A percentile compares a stretch with the other conserved stretches of the same genome.
These are phyloP conservation scores for Yasuhikotakia modesta DNA, from an alignment of 2,797 vertebrate genomes.

Conservation along the genomic window DNA sequence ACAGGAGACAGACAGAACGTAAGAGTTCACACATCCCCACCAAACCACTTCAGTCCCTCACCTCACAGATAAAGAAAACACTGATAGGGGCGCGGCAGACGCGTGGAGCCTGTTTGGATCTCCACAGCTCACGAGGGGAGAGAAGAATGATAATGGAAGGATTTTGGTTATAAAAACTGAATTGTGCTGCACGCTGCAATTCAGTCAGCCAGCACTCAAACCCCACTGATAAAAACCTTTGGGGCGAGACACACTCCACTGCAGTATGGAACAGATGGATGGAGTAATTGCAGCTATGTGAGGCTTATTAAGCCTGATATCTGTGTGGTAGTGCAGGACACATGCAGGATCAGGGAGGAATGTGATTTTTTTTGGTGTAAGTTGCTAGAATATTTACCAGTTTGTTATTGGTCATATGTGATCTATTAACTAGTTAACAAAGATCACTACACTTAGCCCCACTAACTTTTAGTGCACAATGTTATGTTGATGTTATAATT, in stretches of 20 bases:
- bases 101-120: conserved; percentile 11
- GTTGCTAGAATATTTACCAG: background rate
- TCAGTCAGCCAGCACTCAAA: conserved; percentile 26
- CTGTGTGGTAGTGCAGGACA: background rate
- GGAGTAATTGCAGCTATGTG: background rate
- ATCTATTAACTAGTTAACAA: background rate
- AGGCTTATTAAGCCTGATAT: conserved; percentile 14
- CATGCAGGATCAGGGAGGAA: background rate
- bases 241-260: conserved; percentile 9
- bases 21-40: conserved; percentile 64
- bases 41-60: background rate
- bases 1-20: conserved; percentile 98
- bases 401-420: background rate
- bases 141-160: background rate
- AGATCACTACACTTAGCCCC: background rate
- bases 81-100: conserved; percentile 7
- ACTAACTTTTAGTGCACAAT: background rate
- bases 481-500: background rate
- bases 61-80: conserved; percentile 12
- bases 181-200: conserved; percentile 28
- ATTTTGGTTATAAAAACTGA: conserved; percentile 17
- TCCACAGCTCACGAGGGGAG: background rate
- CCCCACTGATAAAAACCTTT: conserved; percentile 36
- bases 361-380: background rate
- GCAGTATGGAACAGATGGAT: conserved; percentile 32